Evolutionary conservation across 2,113 vertebrate genomes (phyloP).

Genomic region (Suncus etruscus): DNA sequence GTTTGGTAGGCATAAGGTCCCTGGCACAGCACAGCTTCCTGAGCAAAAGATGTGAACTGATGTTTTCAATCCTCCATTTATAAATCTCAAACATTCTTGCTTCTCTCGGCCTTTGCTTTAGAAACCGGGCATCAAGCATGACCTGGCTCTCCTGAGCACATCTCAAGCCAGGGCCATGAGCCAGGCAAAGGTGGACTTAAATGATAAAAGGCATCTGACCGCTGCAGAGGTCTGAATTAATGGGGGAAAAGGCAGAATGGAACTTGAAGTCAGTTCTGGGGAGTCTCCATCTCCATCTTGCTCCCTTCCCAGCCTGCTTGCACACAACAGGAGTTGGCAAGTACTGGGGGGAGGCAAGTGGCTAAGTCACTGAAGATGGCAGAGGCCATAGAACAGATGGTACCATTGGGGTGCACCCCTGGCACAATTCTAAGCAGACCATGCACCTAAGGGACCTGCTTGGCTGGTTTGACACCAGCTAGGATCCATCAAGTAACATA

Average conservation of each 20-base stretch:
- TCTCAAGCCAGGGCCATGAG: constrained; percentile 4
- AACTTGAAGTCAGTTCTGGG: not conserved
- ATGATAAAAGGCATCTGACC: not conserved
- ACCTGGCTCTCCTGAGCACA: not conserved
- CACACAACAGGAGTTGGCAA: not conserved
- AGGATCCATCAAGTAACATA: not conserved
- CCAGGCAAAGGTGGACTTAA: constrained; percentile 45
- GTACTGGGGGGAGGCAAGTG: not conserved
- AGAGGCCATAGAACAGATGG: not conserved
- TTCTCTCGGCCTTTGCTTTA: constrained; percentile 16
- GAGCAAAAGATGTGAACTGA: not conserved
- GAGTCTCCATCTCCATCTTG: not conserved
- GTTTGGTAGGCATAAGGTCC: too few species aligned
- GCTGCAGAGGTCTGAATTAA: constrained; percentile 11
- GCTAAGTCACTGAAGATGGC: not conserved
- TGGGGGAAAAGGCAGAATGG: not conserved
- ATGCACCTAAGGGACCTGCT: not conserved
- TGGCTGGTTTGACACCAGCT: not conserved
- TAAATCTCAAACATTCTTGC: constrained; percentile 27
- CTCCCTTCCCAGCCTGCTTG: too few species aligned
- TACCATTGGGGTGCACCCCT: rapidly evolving
- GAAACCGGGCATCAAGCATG: not conserved
- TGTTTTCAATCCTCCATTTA: constrained; percentile 32
- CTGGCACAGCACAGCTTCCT: too few species aligned
- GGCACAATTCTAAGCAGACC: not conserved